phyloP scores from a whole-genome alignment of 2,888 invertebrate genomes.

The Stenolophus ochropezus region DNA sequence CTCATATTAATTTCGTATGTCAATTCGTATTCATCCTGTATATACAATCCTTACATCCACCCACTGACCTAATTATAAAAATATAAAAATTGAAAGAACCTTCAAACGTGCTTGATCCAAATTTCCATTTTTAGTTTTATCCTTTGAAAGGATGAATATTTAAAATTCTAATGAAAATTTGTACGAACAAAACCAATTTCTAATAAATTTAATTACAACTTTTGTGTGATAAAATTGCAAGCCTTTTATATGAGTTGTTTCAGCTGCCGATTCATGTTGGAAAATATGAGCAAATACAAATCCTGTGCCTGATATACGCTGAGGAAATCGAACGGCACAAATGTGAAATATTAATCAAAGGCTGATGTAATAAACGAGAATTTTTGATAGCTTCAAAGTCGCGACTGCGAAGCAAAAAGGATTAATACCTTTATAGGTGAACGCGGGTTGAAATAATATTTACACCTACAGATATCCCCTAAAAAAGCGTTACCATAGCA shows the following conservation, averaged over 20 bases:
- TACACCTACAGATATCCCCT: neutral
- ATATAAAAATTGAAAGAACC: no score
- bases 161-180: neutral
- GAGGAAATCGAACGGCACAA: slow-evolving; percentile 11
- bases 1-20: no score
- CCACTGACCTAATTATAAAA: no score
- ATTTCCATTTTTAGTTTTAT: no score
- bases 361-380: neutral
- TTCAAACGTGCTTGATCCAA: no score
- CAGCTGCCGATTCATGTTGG: neutral
- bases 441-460: neutral
- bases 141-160: no score
- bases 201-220: neutral
- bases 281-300: slow-evolving; percentile 23
- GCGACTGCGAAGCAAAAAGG: neutral
- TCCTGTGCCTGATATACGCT: neutral
- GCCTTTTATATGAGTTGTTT: no score
- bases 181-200: neutral
- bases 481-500: no score
- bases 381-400: slow-evolving; percentile 13
- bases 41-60: no score
- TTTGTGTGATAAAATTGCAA: neutral
- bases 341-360: slow-evolving; percentile 28
- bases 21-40: no score
- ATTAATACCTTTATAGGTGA: neutral